Evolutionary conservation across 2,113 vertebrate species (phyloP).

Genomic region (Pteropus alecto): DNA sequence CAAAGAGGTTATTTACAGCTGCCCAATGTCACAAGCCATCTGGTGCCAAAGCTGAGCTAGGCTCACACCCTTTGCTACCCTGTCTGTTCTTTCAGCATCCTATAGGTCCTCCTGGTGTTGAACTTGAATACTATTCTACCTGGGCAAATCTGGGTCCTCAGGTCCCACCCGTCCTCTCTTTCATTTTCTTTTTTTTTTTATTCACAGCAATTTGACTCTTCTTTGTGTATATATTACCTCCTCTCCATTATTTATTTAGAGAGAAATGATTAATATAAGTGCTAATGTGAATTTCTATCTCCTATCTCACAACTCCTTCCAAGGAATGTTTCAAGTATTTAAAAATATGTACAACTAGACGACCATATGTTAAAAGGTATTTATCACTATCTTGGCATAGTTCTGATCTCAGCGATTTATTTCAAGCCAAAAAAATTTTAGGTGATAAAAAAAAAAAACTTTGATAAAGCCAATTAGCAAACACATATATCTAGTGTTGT

Average conservation of each 20-base stretch:
- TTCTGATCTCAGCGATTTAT: conserved; percentile 40
- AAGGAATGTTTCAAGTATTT: conserved; percentile 49
- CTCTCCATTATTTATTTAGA: neutral
- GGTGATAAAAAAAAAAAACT: conserved; percentile 15
- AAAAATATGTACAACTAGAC: conserved; percentile 50
- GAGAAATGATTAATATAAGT: conserved; percentile 28
- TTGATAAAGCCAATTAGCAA: conserved; percentile 54
- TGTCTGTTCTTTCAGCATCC: neutral
- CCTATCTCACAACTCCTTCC: neutral
- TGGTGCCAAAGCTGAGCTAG: neutral
- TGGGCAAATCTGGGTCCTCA: neutral
- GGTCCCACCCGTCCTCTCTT: neutral
- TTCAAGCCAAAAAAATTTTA: conserved; percentile 65
- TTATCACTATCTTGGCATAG: conserved; percentile 51
- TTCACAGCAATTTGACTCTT: neutral
- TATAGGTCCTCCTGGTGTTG: neutral
- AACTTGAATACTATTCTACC: neutral
- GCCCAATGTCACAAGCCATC: neutral
- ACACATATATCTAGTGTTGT: conserved; percentile 21
- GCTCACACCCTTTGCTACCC: neutral
- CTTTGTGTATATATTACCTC: neutral
- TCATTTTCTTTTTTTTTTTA: neutral
- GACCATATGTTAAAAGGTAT: conserved; percentile 67
- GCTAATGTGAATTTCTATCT: conserved; percentile 15
- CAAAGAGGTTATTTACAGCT: neutral